Evolutionary conservation across 2,797 vertebrate species (phyloP).

Genomic region (Pogonophryne albipinna): DNA sequence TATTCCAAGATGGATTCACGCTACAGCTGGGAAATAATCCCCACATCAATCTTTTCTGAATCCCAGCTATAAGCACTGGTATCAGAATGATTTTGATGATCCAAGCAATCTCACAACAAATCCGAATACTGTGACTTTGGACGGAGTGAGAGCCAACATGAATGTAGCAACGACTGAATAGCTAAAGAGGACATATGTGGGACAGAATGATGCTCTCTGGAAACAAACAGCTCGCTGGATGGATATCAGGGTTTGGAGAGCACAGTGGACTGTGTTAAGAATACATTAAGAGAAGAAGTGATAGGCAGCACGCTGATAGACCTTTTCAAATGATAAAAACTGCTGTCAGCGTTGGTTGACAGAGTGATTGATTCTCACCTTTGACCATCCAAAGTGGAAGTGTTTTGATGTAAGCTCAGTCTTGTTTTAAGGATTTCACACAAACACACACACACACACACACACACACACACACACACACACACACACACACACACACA

Average conservation of each 20-base stretch:
- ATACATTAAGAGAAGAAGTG: constrained; percentile 56
- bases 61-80: constrained; percentile 51
- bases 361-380: constrained; percentile 65
- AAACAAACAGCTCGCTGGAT: constrained; percentile 31
- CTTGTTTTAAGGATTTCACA: constrained; percentile 36
- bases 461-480: no score
- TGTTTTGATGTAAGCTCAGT: constrained; percentile 51
- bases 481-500: no score
- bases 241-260: constrained; percentile 55
- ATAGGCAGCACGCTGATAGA: constrained; percentile 71
- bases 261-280: constrained; percentile 38
- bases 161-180: constrained; percentile 62
- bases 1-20: constrained; percentile 29
- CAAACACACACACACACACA: no score
- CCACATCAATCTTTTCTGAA: constrained; percentile 23
- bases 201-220: constrained; percentile 39
- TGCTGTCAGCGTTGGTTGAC: constrained; percentile 69
- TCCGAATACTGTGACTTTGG: constrained; percentile 39
- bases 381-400: constrained; percentile 60
- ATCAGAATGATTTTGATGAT: constrained; percentile 20
- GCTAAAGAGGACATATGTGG: constrained; percentile 14
- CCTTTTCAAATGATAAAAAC: constrained; percentile 61
- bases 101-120: constrained; percentile 33
- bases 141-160: constrained; percentile 39
- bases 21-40: constrained; percentile 32